Evolutionary conservation across 2,113 vertebrate species (phyloP), one percentile per base, ranked within the genome.

Genomic region (Turdus rufiventris): DNA sequence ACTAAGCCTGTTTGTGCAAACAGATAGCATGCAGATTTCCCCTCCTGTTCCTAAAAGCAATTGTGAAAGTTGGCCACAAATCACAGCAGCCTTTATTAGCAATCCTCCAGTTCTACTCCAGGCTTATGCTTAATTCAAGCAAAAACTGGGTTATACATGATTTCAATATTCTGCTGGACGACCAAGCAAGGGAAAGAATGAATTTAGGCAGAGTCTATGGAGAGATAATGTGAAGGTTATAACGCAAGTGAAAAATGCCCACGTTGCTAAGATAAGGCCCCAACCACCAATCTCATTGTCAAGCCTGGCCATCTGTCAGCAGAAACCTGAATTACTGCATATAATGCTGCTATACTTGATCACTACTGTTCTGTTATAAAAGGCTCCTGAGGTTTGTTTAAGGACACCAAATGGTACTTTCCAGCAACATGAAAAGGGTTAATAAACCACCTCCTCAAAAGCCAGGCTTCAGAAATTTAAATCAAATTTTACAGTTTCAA

Each of bases 321-420:
- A 94, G 74, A 97, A 95, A 97, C 78, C 75, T 93, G 91, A 96
- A 97, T 91, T 93, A 95, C 91, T 95, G 78, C 58, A 82, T 62
- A 96, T 91, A 93, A 95, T 88, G 57, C 78, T 90, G 91, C 92
- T 95, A 83, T 36, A 77, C 75, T 76, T 86, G 94, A 94, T 96
- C 91, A 94, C 88, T 88, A 65, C 74, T 85, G 16, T 42, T 75
- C 82, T 88, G 71, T 62, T 93, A 76, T 90, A 85, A 79, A 93
- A 90, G 78, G 36, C 67, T 90, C 54, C 33, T 1, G 14, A 38
- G 29, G 11, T 1, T 57, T 87, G 81, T 90, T 79, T 66, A 89
- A 88, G 78, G 74, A 82, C 25, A 88, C 70, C 43, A 79, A 89
- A 92, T 85, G 61, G 45, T 79, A 50, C 88, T 74, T 80, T 63